Evolutionary conservation across 2,797 vertebrate species (phyloP), one percentile per base, ranked within the genome.

Genomic region (Chrysolophus pictus): DNA sequence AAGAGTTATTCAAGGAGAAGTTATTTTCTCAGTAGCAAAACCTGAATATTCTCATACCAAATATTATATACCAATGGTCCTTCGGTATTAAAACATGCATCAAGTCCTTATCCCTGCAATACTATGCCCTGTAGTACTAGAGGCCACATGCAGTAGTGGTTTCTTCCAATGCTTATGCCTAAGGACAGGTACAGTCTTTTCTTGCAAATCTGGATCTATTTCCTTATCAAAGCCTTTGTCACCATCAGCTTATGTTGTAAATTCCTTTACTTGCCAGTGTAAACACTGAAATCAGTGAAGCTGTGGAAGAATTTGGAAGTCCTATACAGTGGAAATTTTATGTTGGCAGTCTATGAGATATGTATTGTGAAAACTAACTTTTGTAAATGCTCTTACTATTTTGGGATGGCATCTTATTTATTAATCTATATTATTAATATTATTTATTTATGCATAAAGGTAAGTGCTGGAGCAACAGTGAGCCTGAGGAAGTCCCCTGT

Each of bases 1-100:
- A 62, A 62, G 90, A 70, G 76, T 93, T 95, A 91, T 79, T 89
- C 83, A 86, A 86, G 88, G 90, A 83, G 86, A 87, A 55, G 16
- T 60, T 69, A 90, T 83, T 51, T 87, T 92, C 86, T 84, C 60
- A 39, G 15, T 8, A 21, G 5, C 67, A 88, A 84, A 92, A 87
- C 68, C 24, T 64, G 19, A 51, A 77, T 1, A 1, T 71, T 33
- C 17, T 83, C 22, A 13, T 42, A 60, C 41, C 0, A 0, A 88
- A 73, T 8, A 28, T 78, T 81, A 86, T 59, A 77, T 79, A 44
- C 35, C 41, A 75, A 8, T 75, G 85, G 55, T 91, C 47, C 44
- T 53, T 70, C 64, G 63, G 58, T 51, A 64, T 14, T 56, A 60
- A 70, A 81, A 11, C 37, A 70, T 39, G 15, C 51, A 76, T 47